Evolutionary conservation across 2,888 invertebrate genomes (phyloP).

Genomic region (Frankliniella intonsa): DNA sequence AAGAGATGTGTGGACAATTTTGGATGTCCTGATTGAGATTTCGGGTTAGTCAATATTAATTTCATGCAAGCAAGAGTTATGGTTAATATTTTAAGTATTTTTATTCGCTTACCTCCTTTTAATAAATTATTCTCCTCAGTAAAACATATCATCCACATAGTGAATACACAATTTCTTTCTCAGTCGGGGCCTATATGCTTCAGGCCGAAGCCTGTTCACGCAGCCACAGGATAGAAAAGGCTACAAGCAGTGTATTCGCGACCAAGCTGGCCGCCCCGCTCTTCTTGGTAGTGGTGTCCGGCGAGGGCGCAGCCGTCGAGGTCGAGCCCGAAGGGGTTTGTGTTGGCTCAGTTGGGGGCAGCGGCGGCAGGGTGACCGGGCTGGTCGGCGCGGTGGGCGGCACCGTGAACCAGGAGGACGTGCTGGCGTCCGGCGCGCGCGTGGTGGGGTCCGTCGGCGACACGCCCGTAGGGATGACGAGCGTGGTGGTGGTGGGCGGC

Average conservation of each 20-base stretch:
- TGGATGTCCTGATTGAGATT: no score
- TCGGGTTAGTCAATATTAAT: no score
- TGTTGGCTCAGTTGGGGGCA: not conserved
- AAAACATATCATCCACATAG: no score
- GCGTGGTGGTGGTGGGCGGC: not conserved
- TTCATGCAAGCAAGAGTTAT: no score
- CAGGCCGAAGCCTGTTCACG: not conserved
- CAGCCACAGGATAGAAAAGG: not conserved
- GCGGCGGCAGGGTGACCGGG: not conserved
- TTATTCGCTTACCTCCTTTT: no score
- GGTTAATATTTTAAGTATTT: no score
- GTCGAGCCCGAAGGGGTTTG: not conserved
- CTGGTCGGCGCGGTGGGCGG: not conserved
- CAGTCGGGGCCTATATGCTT: not conserved
- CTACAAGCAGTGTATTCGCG: not conserved
- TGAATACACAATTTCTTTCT: not conserved
- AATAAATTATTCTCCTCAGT: not conserved
- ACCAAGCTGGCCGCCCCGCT: not conserved
- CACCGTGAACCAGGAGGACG: not conserved
- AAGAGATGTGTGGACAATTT: no score
- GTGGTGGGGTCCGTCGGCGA: not conserved
- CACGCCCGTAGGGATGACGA: not conserved
- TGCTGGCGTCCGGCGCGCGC: not conserved
- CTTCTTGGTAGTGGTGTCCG: not conserved
- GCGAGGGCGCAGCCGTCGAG: not conserved